Conservation (phyloP, 2,888 invertebrate genomes). For the Netelia virgata region DNA sequence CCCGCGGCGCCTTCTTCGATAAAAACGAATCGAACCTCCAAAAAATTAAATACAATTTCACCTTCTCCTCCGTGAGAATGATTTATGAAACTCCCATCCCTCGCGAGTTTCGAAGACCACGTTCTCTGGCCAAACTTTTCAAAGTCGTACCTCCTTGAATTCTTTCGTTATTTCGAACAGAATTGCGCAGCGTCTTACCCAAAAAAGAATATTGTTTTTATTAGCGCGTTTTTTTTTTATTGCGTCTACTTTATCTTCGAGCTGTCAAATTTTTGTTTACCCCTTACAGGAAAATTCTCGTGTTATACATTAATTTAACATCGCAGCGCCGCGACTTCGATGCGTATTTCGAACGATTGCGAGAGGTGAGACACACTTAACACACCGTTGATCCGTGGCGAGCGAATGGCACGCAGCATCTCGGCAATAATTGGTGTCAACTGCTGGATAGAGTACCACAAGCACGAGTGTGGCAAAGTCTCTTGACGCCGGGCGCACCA, state of each 20-base stretch:
- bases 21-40: conserved; percentile 74
- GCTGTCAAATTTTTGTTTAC: background rate
- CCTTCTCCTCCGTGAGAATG: conserved; percentile 68
- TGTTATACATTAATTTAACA: background rate
- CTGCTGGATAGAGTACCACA: conserved; percentile 56
- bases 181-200: conserved; percentile 22
- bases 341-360: conserved; percentile 42
- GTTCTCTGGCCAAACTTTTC: conserved; percentile 52
- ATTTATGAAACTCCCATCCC: conserved; percentile 68
- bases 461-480: conserved; percentile 57
- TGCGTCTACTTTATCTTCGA: background rate
- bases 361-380: conserved; percentile 36
- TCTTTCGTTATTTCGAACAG: conserved; percentile 36
- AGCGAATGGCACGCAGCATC: conserved; percentile 38
- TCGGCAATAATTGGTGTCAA: conserved; percentile 69
- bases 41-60: conserved; percentile 74
- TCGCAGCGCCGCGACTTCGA: background rate
- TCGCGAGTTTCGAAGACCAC: conserved; percentile 58
- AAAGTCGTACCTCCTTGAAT: conserved; percentile 37
- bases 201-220: conserved; percentile 7
- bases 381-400: background rate
- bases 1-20: conserved; percentile 70
- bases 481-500: conserved; percentile 51
- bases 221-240: too few species aligned
- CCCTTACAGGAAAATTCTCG: background rate